These are phyloP conservation scores for Neuroterus valhalla DNA, from an alignment of 1,140 invertebrate genomes.

Conservation along the genomic window DNA sequence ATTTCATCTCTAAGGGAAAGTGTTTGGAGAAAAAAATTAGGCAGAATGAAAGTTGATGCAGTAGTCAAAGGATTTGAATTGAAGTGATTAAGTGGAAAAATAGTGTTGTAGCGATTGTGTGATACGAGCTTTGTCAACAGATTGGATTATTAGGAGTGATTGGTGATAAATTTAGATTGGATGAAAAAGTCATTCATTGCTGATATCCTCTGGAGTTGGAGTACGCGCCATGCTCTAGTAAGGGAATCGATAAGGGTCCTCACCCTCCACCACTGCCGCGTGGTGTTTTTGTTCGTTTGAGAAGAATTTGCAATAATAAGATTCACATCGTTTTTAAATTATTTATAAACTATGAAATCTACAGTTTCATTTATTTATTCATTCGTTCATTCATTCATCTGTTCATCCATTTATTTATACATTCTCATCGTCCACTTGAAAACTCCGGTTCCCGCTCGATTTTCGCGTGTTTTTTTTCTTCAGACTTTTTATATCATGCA, in stretches of 20 bases:
- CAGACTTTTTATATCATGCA: too few relatives aligned
- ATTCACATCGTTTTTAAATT: too few relatives aligned
- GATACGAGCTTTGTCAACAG: not conserved
- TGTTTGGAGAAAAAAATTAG: not conserved
- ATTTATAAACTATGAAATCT: too few relatives aligned
- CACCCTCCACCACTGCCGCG: slow-evolving; percentile 9
- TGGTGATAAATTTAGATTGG: not conserved
- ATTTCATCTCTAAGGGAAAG: not conserved
- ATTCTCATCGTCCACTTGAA: too few relatives aligned
- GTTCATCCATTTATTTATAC: too few relatives aligned
- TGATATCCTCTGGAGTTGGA: slow-evolving; percentile 1
- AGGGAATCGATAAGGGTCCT: slow-evolving; percentile 24
- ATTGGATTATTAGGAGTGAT: not conserved
- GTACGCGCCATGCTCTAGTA: not conserved
- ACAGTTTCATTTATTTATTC: too few relatives aligned
- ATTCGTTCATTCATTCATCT: too few relatives aligned
- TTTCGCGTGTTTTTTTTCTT: slow-evolving; percentile 9
- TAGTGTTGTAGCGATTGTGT: not conserved
- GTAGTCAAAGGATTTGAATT: not conserved
- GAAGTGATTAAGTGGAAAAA: not conserved
- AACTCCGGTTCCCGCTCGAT: too few relatives aligned
- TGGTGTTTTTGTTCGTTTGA: not conserved
- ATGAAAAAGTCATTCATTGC: too few relatives aligned
- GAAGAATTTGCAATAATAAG: too few relatives aligned
- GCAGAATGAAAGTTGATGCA: not conserved